Percentiles rank a stretch among this genome's conserved stretches.
phyloP scores from a whole-genome alignment of 1,140 invertebrate genomes.

The Conus betulinus region DNA sequence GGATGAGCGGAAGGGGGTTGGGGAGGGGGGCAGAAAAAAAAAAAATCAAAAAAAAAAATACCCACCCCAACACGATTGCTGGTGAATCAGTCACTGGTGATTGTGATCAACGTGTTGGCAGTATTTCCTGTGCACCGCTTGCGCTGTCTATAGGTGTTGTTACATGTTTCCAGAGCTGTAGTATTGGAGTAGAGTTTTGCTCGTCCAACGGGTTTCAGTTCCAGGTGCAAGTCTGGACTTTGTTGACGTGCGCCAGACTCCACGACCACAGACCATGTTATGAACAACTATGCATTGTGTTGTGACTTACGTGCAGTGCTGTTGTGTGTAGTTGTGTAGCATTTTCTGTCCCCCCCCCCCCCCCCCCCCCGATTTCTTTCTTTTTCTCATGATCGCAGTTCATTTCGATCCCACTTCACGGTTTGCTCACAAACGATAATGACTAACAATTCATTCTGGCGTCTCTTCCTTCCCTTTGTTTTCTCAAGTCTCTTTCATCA shows the following conservation, averaged over 20 bases:
- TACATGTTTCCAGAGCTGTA: too few species aligned
- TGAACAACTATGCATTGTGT: conserved; percentile 2
- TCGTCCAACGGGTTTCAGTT: too few species aligned
- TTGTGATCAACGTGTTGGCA: too few species aligned
- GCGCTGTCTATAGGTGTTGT: too few species aligned
- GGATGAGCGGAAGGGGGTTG: too few species aligned
- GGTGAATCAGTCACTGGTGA: too few species aligned
- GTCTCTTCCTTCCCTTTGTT: neutral
- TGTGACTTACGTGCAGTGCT: neutral
- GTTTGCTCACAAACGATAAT: neutral
- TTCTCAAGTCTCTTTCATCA: neutral
- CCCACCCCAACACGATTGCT: too few species aligned
- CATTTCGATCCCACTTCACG: neutral
- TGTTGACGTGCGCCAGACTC: neutral
- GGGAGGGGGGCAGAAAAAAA: too few species aligned
- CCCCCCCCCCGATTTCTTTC: neutral
- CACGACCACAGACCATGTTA: neutral
- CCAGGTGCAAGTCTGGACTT: too few species aligned
- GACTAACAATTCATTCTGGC: neutral
- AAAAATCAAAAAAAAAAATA: too few species aligned
- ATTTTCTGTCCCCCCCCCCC: neutral
- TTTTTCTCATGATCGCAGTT: neutral
- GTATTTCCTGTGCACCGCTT: too few species aligned
- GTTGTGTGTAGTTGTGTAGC: neutral
- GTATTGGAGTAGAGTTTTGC: too few species aligned